A percentile compares a stretch with the other conserved stretches of the same genome.
phyloP scores from a whole-genome alignment of 2,888 invertebrate genomes.

The Hydraecia micacea region DNA sequence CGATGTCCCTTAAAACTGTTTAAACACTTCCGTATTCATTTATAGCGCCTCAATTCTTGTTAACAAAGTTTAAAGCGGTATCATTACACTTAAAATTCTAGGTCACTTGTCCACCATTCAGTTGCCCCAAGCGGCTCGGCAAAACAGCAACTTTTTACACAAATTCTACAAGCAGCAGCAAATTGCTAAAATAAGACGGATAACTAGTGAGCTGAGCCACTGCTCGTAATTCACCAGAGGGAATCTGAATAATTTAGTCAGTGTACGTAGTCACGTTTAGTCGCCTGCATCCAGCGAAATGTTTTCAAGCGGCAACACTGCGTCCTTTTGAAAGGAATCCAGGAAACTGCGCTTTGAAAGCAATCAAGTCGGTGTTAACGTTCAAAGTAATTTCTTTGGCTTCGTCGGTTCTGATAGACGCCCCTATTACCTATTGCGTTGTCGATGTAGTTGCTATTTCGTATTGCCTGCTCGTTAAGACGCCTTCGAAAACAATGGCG shows the following conservation, averaged over 20 bases:
- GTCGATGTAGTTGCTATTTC: conserved; percentile 53
- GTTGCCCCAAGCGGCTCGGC: conserved; percentile 13
- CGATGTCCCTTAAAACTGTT: conserved; percentile 21
- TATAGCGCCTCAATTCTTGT: conserved; percentile 14
- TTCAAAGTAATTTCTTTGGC: conserved; percentile 84
- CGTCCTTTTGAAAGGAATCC: conserved; percentile 78
- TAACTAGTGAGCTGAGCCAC: conserved; percentile 57
- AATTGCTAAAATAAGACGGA: conserved; percentile 67
- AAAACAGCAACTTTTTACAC: conserved; percentile 42
- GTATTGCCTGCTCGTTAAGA: conserved; percentile 43
- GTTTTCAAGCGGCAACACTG: conserved; percentile 75
- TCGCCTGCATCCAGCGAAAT: conserved; percentile 74
- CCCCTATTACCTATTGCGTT: conserved; percentile 66
- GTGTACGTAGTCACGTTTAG: conserved; percentile 78
- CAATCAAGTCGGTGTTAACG: conserved; percentile 84
- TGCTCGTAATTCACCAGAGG: conserved; percentile 71
- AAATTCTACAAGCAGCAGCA: conserved; percentile 54
- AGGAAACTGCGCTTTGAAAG: conserved; percentile 72
- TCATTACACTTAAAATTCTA: conserved; percentile 24
- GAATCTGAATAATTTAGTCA: conserved; percentile 78
- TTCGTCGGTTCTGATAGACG: conserved; percentile 72
- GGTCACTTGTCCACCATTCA: conserved; percentile 10
- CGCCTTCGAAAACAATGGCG: conserved; percentile 50
- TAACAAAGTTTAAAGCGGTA: conserved; percentile 11
- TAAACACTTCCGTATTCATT: conserved; percentile 24